These are phyloP conservation scores for Aspidapion aeneum DNA, from an alignment of 2,888 invertebrate genomes.

Conservation along the genomic window DNA sequence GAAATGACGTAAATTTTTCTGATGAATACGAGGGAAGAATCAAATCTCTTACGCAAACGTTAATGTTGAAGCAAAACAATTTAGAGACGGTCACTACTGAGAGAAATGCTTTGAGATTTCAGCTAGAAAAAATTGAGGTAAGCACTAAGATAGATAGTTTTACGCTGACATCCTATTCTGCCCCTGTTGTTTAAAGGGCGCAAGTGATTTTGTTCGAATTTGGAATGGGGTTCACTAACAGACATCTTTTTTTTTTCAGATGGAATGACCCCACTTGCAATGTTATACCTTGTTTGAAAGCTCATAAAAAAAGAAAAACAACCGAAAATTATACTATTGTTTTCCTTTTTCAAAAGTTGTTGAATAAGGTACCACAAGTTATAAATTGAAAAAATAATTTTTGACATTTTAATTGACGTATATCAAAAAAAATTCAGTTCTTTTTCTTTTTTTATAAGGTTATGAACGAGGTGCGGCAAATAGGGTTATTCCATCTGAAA, in stretches of 20 bases:
- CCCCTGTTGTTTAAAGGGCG: neutral
- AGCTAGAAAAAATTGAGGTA: slow-evolving; percentile 78
- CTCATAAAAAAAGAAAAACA: too few species aligned
- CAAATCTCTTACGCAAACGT: slow-evolving; percentile 69
- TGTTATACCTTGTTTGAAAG: too few species aligned
- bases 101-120: slow-evolving; percentile 78
- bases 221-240: neutral
- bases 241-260: slow-evolving; percentile 5
- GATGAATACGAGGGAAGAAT: slow-evolving; percentile 51
- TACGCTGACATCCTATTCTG: neutral
- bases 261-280: too few species aligned
- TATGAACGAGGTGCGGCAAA: too few species aligned
- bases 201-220: neutral
- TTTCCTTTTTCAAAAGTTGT: too few species aligned
- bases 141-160: slow-evolving; percentile 17
- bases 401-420: too few species aligned
- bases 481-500: too few species aligned
- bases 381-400: too few species aligned
- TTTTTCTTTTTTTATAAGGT: too few species aligned
- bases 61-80: slow-evolving; percentile 81
- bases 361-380: too few species aligned
- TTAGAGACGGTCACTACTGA: slow-evolving; percentile 82
- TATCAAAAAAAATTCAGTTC: too few species aligned
- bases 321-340: too few species aligned
- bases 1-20: slow-evolving; percentile 49